Percentiles rank a stretch among this genome's conserved stretches.
These are phyloP conservation scores for Rhinoptilus africanus DNA, from an alignment of 2,113 vertebrate genomes.

Conservation along the genomic window DNA sequence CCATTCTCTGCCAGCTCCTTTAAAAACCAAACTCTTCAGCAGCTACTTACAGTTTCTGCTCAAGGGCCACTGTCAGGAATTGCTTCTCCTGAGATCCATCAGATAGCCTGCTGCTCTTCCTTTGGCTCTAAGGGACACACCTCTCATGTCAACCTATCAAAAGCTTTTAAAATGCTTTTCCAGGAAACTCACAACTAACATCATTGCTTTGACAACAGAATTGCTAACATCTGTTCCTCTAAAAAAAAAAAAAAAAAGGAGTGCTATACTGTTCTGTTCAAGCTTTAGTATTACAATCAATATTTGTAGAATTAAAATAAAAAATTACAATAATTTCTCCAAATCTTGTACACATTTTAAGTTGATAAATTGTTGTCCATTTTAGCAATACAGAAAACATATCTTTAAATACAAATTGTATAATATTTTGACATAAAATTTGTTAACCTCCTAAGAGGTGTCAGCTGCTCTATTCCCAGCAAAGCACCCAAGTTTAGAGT, in stretches of 20 bases:
- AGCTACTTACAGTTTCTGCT: conserved; percentile 35
- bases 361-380: not conserved
- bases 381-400: not conserved
- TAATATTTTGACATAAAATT: not conserved
- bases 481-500: not conserved
- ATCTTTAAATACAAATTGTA: not conserved
- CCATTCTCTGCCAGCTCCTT: not conserved
- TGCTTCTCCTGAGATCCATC: conserved; percentile 5
- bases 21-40: not conserved
- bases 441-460: not conserved
- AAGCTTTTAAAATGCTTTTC: conserved; percentile 60
- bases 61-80: conserved; percentile 1
- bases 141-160: conserved; percentile 20
- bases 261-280: not conserved
- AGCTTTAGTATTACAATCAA: not conserved
- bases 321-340: not conserved
- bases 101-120: conserved; percentile 33
- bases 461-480: not conserved
- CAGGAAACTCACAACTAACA: conserved; percentile 50
- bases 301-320: not conserved
- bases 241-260: not conserved
- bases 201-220: conserved; percentile 60
- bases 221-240: conserved; percentile 33
- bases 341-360: not conserved
- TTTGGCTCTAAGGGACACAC: conserved; percentile 28